phyloP scores from a whole-genome alignment of 2,888 invertebrate species.

The Alloplasta piceator region DNA sequence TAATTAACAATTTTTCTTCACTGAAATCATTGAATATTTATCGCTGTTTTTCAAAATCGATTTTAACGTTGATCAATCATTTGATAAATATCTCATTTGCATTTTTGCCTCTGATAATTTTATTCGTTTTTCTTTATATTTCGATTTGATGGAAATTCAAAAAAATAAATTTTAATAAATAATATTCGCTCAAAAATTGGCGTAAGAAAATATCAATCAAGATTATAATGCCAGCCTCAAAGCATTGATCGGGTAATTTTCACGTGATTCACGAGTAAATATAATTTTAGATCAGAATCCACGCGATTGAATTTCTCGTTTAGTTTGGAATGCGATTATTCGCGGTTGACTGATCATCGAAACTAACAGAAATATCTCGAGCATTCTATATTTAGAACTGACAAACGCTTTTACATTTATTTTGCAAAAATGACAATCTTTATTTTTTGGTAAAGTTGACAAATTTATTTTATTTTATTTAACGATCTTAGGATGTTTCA shows the following conservation, averaged over 20 bases:
- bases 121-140: no score
- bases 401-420: neutral
- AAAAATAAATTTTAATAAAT: no score
- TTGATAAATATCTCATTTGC: no score
- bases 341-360: constrained; percentile 37
- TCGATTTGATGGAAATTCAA: no score
- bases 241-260: constrained; percentile 42
- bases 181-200: no score
- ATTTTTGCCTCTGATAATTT: no score
- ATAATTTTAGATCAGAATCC: constrained; percentile 54
- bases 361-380: constrained; percentile 10
- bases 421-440: neutral
- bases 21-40: no score
- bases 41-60: no score
- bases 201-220: no score
- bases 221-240: neutral
- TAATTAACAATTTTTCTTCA: no score
- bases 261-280: constrained; percentile 28
- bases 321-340: constrained; percentile 53
- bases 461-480: constrained; percentile 21
- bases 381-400: constrained; percentile 38
- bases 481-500: neutral
- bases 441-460: constrained; percentile 4
- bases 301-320: constrained; percentile 36
- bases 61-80: no score